A percentile compares a stretch with the other conserved stretches of the same genome.
Evolutionary conservation across 2,113 vertebrate genomes (phyloP).

Genomic region (Oriolus oriolus): DNA sequence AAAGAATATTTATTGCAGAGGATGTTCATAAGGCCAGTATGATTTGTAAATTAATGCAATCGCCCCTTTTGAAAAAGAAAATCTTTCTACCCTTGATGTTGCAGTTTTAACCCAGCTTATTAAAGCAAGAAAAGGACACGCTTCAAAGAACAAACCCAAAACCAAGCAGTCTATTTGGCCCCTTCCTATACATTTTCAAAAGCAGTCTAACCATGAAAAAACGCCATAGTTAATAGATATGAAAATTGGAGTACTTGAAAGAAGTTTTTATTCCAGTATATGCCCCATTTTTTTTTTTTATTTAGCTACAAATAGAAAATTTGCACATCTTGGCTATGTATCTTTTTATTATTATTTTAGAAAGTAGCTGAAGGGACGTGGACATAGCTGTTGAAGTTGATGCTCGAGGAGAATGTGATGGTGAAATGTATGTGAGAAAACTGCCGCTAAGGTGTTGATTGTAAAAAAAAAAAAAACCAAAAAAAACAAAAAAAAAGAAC

Average conservation of each 20-base stretch:
- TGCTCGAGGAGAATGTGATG: constrained; percentile 73
- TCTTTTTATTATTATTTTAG: constrained; percentile 68
- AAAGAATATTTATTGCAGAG: constrained; percentile 87
- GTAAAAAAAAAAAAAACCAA: constrained; percentile 69
- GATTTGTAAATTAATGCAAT: constrained; percentile 73
- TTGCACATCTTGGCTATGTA: constrained; percentile 77
- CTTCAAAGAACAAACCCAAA: constrained; percentile 39
- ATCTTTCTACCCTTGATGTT: constrained; percentile 49
- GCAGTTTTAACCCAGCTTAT: constrained; percentile 43
- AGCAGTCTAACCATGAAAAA: constrained; percentile 40
- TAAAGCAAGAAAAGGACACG: constrained; percentile 34
- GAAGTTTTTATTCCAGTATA: constrained; percentile 56
- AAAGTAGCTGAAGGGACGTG: constrained; percentile 71
- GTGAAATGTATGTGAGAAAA: constrained; percentile 74
- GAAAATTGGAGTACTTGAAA: constrained; percentile 72
- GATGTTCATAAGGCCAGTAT: constrained; percentile 82
- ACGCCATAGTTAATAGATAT: constrained; percentile 60
- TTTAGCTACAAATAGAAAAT: constrained; percentile 71
- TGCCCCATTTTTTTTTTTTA: neutral
- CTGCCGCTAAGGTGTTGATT: constrained; percentile 84
- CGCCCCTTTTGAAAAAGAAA: constrained; percentile 50
- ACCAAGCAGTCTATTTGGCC: constrained; percentile 23
- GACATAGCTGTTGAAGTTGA: constrained; percentile 69
- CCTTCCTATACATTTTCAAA: constrained; percentile 32
- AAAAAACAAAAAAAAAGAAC: constrained; percentile 6